Evolutionary conservation across 2,888 invertebrate genomes (phyloP).

Genomic region (Melitaea athalia): DNA sequence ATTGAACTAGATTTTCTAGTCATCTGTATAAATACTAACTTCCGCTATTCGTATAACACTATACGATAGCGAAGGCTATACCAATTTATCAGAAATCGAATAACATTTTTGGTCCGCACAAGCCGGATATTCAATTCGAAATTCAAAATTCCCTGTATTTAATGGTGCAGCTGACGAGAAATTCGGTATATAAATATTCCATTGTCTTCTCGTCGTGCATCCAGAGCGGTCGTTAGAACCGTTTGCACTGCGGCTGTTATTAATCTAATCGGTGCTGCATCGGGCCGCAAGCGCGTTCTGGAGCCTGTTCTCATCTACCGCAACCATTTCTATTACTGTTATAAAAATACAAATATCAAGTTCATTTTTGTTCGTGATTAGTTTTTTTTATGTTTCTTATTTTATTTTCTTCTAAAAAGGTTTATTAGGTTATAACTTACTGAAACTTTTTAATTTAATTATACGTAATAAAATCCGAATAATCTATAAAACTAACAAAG

Average conservation of each 20-base stretch:
- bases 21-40: no score
- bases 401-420: no score
- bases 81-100: background rate
- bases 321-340: background rate
- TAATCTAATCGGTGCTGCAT: constrained; percentile 44
- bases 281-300: constrained; percentile 18
- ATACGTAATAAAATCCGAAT: no score
- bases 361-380: background rate
- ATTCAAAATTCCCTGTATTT: constrained; percentile 4
- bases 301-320: constrained; percentile 3
- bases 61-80: background rate
- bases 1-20: no score
- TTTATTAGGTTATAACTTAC: no score
- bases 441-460: no score
- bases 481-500: no score
- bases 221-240: constrained; percentile 22
- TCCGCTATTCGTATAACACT: no score
- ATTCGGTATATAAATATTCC: constrained; percentile 14
- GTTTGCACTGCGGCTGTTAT: constrained; percentile 44
- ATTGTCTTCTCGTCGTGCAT: constrained; percentile 18
- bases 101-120: background rate
- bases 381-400: background rate
- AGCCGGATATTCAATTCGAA: background rate
- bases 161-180: constrained; percentile 10
- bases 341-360: background rate